Evolutionary conservation across 2,113 vertebrate species (phyloP), one percentile per base, ranked within the genome.

Genomic region (Neolamprologus ventralis): DNA sequence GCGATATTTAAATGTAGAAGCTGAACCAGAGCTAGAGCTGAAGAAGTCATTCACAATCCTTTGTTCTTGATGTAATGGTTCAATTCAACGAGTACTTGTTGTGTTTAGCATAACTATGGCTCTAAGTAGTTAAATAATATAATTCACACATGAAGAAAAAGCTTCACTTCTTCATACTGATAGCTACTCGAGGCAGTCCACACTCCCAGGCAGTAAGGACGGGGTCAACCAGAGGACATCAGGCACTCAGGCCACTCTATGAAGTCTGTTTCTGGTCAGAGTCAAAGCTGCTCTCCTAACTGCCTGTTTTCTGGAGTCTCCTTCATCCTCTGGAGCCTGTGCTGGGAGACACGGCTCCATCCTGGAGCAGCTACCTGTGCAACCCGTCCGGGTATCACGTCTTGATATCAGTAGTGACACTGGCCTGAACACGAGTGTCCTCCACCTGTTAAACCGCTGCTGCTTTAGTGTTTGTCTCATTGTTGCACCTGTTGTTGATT

Each of bases 41-140:
- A 63, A 63, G 28, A 9, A 63, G 58, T 35, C 58, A 33, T 35
- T 35, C 9, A 63, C 28, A 63, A 7, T 33, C 58, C 6, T 5
- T 58, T 5, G 58, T 63, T 63, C 58, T 63, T 0, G 16, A 33
- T 33, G 58, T 11, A 7, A 33, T 19, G 0, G 28, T 63, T 63
- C 0, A 63, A 33, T 19, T 63, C 58, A 19, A 7, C 2, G 9
- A 63, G 1, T 63, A 1, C 28, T 63, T 2, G 2, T 60, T 60
- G 28, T 19, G 28, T 60, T 19, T 17, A 60, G n/a, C n/a, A n/a
- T 23, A 23, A 23, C 23, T 23, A 23, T 23, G 23, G 23, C 23
- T 23, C 23, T 23, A 23, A 23, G 23, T 23, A 23, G 31, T 60
- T 60, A 60, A 60, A 60, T 33, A 33, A 60, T 33, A 60, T 60